Evolutionary conservation across 2,113 vertebrate genomes (phyloP).

Genomic region (Aldabrachelys gigantea): DNA sequence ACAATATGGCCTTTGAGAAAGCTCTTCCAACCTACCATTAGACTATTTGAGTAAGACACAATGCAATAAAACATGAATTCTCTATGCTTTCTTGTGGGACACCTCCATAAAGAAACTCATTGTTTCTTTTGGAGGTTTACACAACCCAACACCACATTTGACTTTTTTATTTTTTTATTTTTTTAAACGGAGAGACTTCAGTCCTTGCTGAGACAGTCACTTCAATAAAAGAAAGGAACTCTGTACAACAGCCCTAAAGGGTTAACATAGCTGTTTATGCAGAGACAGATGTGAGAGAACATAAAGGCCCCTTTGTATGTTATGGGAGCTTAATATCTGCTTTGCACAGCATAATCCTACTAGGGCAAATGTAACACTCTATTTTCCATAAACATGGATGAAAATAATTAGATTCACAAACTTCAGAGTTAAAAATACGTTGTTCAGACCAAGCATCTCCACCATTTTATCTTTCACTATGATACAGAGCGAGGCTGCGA

Average conservation of each 20-base stretch:
- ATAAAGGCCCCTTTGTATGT: conserved; percentile 71
- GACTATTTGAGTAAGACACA: neutral
- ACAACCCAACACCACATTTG: neutral
- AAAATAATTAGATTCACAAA: conserved; percentile 49
- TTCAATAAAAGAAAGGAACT: conserved; percentile 26
- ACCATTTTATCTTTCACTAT: neutral
- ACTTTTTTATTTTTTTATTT: rapidly evolving
- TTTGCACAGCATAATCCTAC: conserved; percentile 69
- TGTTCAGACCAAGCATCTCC: conserved; percentile 13
- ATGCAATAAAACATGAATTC: neutral
- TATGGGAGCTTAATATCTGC: conserved; percentile 73
- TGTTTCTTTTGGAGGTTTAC: conserved; percentile 15
- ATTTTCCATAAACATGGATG: conserved; percentile 49
- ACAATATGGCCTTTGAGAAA: neutral
- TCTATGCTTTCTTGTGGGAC: conserved; percentile 3
- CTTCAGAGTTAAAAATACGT: conserved; percentile 53
- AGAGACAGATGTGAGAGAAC: conserved; percentile 74
- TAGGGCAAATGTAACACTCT: conserved; percentile 60
- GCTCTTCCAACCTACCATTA: neutral
- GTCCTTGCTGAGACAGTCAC: neutral
- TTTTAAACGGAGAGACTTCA: neutral
- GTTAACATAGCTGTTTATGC: conserved; percentile 73
- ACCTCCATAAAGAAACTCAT: neutral
- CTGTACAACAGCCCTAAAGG: conserved; percentile 29
- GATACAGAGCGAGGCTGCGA: neutral